phyloP scores from a whole-genome alignment of 2,888 invertebrate genomes.

The Proisotoma minuta region DNA sequence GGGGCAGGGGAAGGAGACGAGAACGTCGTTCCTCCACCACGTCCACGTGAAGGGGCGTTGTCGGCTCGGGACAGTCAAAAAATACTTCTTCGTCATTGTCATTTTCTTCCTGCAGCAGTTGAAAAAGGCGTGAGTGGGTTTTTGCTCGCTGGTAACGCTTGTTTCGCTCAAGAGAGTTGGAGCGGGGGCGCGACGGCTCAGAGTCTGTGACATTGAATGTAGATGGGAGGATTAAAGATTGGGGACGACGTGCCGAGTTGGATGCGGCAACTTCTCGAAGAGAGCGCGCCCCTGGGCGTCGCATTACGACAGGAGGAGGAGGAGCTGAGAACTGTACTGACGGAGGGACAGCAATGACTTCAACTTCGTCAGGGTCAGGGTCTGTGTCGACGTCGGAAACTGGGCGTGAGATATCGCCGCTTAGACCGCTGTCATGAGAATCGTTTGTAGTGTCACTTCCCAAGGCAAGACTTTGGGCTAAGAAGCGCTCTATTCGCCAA shows the following conservation, averaged over 20 bases:
- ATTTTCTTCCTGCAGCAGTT: conserved; percentile 61
- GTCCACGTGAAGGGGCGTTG: conserved; percentile 20
- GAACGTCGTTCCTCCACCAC: conserved; percentile 24
- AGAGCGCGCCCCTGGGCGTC: not conserved
- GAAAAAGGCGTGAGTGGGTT: conserved; percentile 67
- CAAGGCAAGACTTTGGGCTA: conserved; percentile 45
- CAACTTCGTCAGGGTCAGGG: conserved; percentile 55
- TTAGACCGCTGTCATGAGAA: conserved; percentile 68
- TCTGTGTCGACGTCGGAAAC: conserved; percentile 60
- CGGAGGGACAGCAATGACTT: conserved; percentile 29
- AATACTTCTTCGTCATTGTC: conserved; percentile 50
- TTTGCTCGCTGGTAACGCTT: conserved; percentile 64
- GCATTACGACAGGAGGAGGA: conserved; percentile 13
- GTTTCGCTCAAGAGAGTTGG: conserved; percentile 52
- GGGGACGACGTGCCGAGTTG: conserved; percentile 22
- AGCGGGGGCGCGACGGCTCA: conserved; percentile 17
- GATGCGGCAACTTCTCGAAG: conserved; percentile 5
- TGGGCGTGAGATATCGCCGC: conserved; percentile 63
- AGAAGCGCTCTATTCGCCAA: conserved; percentile 45
- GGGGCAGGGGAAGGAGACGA: conserved; percentile 37
- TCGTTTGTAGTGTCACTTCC: conserved; percentile 60
- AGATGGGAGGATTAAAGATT: conserved; percentile 36
- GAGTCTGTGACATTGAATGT: too few relatives aligned
- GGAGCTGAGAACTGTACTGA: conserved; percentile 19
- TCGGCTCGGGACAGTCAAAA: conserved; percentile 18